A percentile compares a stretch with the other conserved stretches of the same genome.
Evolutionary conservation across 2,797 vertebrate species (phyloP).

Genomic region (Sebastes kiyomatsui): DNA sequence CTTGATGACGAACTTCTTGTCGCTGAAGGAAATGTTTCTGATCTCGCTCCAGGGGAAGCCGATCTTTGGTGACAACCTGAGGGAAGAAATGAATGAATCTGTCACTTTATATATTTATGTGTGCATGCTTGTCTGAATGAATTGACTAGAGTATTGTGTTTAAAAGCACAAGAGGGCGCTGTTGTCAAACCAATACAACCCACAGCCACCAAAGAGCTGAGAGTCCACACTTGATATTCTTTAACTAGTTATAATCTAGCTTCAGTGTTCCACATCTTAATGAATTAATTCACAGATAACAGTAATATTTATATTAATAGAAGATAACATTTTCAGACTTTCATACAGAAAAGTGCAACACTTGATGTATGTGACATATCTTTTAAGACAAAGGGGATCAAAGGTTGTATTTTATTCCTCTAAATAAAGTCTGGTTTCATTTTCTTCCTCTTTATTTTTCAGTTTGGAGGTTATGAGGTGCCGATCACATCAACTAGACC

Average conservation of each 20-base stretch:
- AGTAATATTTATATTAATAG: neutral
- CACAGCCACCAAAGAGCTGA: neutral
- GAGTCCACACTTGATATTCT: neutral
- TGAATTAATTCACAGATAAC: neutral
- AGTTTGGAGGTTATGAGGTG: no score
- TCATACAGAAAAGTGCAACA: neutral
- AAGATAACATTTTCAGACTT: neutral
- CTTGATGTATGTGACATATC: neutral
- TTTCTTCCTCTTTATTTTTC: constrained; percentile 11
- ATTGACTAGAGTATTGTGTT: neutral
- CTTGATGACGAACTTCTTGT: constrained; percentile 99
- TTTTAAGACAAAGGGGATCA: neutral
- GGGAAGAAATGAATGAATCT: neutral
- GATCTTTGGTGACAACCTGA: constrained; percentile 96
- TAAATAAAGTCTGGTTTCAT: neutral
- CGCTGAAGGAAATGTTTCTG: constrained; percentile 97
- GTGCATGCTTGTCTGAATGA: neutral
- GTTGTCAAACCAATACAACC: neutral
- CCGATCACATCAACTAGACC: neutral
- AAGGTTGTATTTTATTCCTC: neutral
- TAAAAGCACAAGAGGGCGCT: constrained; percentile 16
- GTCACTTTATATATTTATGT: neutral
- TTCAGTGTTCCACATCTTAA: neutral
- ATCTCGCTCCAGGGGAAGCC: constrained; percentile 99
- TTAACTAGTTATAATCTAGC: neutral